Evolutionary conservation across 1,140 invertebrate genomes (phyloP).

Genomic region (Plutomurus gul): DNA sequence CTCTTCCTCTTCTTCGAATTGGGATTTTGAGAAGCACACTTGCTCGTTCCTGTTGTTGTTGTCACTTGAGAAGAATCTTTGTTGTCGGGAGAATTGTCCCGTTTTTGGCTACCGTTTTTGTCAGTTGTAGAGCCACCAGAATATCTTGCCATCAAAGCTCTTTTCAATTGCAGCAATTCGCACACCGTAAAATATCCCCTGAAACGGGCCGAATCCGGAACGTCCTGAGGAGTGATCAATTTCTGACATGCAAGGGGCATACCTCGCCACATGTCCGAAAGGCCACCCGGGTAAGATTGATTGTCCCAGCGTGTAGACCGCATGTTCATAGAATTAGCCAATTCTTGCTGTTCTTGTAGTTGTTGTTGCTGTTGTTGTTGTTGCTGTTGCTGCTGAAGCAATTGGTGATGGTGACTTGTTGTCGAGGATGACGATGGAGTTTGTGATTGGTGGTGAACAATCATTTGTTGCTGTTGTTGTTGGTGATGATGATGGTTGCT

Average conservation of each 20-base stretch:
- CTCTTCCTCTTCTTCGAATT: not conserved
- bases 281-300: constrained; percentile 35
- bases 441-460: not conserved
- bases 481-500: not conserved
- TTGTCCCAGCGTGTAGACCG: not conserved
- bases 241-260: constrained; percentile 43
- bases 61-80: not conserved
- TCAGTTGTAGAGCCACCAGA: too few species aligned
- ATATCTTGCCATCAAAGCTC: not conserved
- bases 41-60: not conserved
- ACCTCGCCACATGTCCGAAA: constrained; percentile 44
- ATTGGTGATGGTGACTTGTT: not conserved
- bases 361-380: constrained; percentile 32
- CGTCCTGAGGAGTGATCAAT: constrained; percentile 40
- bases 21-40: not conserved
- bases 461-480: not conserved
- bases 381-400: not conserved
- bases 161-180: constrained; percentile 38
- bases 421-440: not conserved
- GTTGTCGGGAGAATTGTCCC: not conserved
- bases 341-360: constrained; percentile 24
- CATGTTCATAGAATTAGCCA: not conserved
- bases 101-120: too few species aligned
- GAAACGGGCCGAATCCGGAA: constrained; percentile 42
- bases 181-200: constrained; percentile 51